Percentiles rank a stretch among this genome's conserved stretches.
Conservation (phyloP, 2,888 invertebrate species). For the Diloba caeruleocephala region DNA sequence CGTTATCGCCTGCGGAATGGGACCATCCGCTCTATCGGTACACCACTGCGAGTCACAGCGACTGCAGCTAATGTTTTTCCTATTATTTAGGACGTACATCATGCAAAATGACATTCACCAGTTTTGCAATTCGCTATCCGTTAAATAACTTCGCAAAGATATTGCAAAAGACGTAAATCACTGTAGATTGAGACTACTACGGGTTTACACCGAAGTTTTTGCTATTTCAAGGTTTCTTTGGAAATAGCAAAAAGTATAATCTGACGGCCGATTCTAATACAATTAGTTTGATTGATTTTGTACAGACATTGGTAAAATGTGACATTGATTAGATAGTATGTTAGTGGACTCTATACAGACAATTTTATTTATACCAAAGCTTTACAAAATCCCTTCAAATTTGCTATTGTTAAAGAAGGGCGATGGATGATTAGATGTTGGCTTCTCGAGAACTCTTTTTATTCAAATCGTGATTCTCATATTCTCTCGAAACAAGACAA, state of each 20-base stretch:
- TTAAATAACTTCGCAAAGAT: slow-evolving; percentile 35
- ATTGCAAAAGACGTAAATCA: slow-evolving; percentile 36
- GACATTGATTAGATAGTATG: too few species aligned
- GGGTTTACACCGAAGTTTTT: slow-evolving; percentile 26
- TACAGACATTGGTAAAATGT: too few species aligned
- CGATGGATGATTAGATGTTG: too few species aligned
- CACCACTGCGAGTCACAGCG: slow-evolving; percentile 56
- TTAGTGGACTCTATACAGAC: too few species aligned
- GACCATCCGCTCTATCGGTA: slow-evolving; percentile 82
- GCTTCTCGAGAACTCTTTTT: too few species aligned
- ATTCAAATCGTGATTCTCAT: too few species aligned
- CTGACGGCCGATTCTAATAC: neutral
- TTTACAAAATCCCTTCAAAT: too few species aligned
- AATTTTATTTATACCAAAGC: too few species aligned
- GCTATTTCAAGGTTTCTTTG: slow-evolving; percentile 36
- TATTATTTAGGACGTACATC: slow-evolving; percentile 62
- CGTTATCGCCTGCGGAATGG: slow-evolving; percentile 80
- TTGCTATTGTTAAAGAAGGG: too few species aligned
- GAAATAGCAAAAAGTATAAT: slow-evolving; percentile 16
- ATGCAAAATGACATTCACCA: slow-evolving; percentile 52
- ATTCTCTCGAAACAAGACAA: too few species aligned
- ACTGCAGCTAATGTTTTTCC: slow-evolving; percentile 51
- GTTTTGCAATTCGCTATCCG: slow-evolving; percentile 51
- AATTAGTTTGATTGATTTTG: too few species aligned
- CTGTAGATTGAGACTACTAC: slow-evolving; percentile 1